phyloP scores from a whole-genome alignment of 2,888 invertebrate genomes.

The Geotrupes spiniger region DNA sequence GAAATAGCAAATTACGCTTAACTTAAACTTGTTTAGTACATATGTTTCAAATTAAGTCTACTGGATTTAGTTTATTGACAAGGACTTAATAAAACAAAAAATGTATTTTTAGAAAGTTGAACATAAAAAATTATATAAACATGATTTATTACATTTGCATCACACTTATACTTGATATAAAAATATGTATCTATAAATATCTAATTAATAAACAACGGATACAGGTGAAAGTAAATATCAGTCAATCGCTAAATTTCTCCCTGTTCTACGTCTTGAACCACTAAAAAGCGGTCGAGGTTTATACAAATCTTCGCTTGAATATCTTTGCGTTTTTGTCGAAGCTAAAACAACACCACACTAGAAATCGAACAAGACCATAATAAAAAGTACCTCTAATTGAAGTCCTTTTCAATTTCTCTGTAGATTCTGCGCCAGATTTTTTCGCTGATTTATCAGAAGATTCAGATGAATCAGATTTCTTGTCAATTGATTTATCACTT shows the following conservation, averaged over 20 bases:
- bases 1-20: too few relatives aligned
- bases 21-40: too few relatives aligned
- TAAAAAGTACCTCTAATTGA: slow-evolving; percentile 12
- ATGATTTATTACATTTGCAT: too few relatives aligned
- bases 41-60: too few relatives aligned
- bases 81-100: too few relatives aligned
- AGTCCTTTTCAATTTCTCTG: slow-evolving; percentile 9
- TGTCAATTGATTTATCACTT: slow-evolving; percentile 39
- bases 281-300: slow-evolving; percentile 64
- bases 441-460: slow-evolving; percentile 10
- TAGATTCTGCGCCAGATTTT: slow-evolving; percentile 8
- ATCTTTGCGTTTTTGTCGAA: slow-evolving; percentile 52
- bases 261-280: slow-evolving; percentile 51
- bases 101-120: too few relatives aligned
- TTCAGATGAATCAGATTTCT: slow-evolving; percentile 18
- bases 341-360: slow-evolving; percentile 20
- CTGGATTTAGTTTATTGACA: too few relatives aligned
- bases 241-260: slow-evolving; percentile 22
- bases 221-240: slow-evolving; percentile 15
- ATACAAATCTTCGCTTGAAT: slow-evolving; percentile 68
- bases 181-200: too few relatives aligned
- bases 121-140: too few relatives aligned
- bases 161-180: too few relatives aligned
- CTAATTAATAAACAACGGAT: neutral
- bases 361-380: slow-evolving; percentile 1